These are phyloP conservation scores for Dryoscopus gambensis DNA, from an alignment of 2,113 vertebrate genomes.

Conservation along the genomic window DNA sequence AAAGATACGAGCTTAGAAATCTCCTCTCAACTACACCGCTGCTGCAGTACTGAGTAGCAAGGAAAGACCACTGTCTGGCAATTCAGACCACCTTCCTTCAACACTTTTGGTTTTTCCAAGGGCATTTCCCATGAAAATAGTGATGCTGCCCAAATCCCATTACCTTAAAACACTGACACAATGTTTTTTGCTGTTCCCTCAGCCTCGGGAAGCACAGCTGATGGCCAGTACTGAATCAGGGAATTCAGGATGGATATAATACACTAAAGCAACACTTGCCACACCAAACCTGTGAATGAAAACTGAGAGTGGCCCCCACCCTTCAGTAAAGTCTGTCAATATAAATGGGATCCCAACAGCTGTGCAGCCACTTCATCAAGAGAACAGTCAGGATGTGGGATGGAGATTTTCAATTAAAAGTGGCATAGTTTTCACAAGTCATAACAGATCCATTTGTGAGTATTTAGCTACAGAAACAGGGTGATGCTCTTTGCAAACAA, in stretches of 20 bases:
- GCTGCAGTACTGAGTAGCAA: background rate
- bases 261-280: background rate
- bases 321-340: background rate
- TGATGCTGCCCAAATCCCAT: background rate
- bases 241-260: background rate
- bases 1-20: background rate
- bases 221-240: background rate
- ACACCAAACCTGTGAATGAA: background rate
- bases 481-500: background rate
- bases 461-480: background rate
- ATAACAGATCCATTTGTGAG: background rate
- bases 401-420: background rate
- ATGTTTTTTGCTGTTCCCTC: background rate
- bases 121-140: background rate
- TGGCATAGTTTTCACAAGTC: background rate
- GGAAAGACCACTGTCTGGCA: background rate
- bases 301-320: background rate
- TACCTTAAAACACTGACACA: background rate
- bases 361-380: background rate
- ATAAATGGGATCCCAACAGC: background rate
- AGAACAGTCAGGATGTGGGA: accelerated
- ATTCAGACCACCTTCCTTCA: background rate
- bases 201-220: background rate
- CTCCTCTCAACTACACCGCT: background rate
- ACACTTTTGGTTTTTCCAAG: background rate